A percentile compares a stretch with the other conserved stretches of the same genome.
Conservation (phyloP, 2,888 invertebrate species). For the Drosophila rellima region DNA sequence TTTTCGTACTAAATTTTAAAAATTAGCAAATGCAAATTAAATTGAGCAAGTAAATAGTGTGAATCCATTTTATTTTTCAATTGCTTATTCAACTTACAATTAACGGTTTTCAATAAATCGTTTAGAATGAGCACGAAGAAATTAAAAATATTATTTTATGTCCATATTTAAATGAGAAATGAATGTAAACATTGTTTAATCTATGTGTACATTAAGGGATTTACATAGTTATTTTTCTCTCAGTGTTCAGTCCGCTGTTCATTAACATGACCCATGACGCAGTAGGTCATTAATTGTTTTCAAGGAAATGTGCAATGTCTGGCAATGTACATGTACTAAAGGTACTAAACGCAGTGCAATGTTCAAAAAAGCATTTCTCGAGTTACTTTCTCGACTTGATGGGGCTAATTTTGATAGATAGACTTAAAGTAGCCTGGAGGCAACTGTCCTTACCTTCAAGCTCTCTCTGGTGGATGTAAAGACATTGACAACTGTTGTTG, state of each 20-base stretch:
- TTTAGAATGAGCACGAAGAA: too few relatives aligned
- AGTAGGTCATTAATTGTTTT: constrained; percentile 79
- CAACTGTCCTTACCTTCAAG: constrained; percentile 13
- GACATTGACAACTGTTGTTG: constrained; percentile 47
- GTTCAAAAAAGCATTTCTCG: constrained; percentile 10
- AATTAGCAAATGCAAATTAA: too few relatives aligned
- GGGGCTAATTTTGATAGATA: constrained; percentile 45
- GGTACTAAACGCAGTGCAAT: background rate
- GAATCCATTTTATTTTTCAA: too few relatives aligned
- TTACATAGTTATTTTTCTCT: background rate
- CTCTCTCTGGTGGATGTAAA: constrained; percentile 32
- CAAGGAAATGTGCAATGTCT: constrained; percentile 50
- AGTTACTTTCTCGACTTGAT: constrained; percentile 19
- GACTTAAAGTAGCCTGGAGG: background rate
- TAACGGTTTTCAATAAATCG: too few relatives aligned
- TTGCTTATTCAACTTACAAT: too few relatives aligned
- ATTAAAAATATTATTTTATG: too few relatives aligned
- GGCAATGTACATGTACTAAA: constrained; percentile 4
- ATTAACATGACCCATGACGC: constrained; percentile 67
- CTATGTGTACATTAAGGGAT: too few relatives aligned
- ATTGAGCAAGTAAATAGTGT: too few relatives aligned
- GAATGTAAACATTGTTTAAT: too few relatives aligned
- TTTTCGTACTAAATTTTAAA: too few relatives aligned
- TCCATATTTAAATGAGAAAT: too few relatives aligned
- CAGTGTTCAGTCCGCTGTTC: background rate